Evolutionary conservation across 1,140 invertebrate genomes (phyloP).

Genomic region (Magallana ariakensis): DNA sequence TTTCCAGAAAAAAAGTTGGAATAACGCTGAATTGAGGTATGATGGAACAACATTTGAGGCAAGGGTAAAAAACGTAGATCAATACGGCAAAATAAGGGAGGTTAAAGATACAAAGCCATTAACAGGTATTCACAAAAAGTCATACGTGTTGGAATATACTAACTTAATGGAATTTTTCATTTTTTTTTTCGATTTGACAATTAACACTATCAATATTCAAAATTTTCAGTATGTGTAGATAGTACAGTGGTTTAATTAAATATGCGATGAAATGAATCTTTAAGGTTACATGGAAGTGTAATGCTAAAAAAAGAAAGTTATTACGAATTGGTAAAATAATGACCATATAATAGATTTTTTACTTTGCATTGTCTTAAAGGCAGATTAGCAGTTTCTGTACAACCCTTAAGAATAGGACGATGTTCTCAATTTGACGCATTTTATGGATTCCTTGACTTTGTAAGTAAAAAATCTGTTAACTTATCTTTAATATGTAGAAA

Average conservation of each 20-base stretch:
- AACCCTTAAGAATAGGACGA: not conserved
- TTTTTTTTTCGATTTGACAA: no score
- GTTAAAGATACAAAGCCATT: constrained; percentile 10
- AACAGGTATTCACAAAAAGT: not conserved
- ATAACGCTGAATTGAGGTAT: not conserved
- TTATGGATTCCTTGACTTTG: constrained; percentile 11
- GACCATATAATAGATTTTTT: no score
- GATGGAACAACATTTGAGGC: not conserved
- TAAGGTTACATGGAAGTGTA: no score
- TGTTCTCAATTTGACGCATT: not conserved
- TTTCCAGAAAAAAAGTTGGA: not conserved
- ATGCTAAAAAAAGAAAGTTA: no score
- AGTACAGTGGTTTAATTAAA: no score
- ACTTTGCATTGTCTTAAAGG: not conserved
- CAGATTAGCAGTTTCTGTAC: not conserved
- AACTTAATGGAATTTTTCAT: no score
- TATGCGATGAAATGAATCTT: no score
- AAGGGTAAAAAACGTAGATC: not conserved
- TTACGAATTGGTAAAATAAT: no score
- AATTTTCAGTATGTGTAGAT: no score
- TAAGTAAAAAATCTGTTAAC: not conserved
- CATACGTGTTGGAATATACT: no score
- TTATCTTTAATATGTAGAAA: not conserved
- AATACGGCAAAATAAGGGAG: not conserved
- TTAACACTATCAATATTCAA: no score